phyloP scores from a whole-genome alignment of 2,113 vertebrate genomes.

The Conger conger region DNA sequence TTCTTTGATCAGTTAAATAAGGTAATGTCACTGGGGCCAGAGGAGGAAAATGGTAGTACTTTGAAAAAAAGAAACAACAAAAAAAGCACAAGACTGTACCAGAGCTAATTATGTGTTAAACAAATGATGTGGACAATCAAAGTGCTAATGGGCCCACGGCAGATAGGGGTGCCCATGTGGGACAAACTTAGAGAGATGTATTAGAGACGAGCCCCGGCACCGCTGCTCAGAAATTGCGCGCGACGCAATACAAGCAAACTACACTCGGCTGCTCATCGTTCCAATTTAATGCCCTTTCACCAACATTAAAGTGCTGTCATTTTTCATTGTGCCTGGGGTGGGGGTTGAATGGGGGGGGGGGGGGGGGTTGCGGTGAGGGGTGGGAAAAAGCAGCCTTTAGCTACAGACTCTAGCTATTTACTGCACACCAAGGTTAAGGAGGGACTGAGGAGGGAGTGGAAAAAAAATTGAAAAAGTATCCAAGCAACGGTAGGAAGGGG shows the following conservation, averaged over 20 bases:
- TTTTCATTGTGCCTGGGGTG: conserved; percentile 40
- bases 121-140: conserved; percentile 20
- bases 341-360: neutral
- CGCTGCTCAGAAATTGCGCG: neutral
- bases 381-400: conserved; percentile 9
- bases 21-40: neutral
- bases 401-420: conserved; percentile 18
- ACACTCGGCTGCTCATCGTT: conserved; percentile 56
- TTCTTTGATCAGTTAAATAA: conserved; percentile 13
- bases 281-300: conserved; percentile 63
- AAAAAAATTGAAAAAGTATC: conserved; percentile 16
- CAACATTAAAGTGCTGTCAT: conserved; percentile 62
- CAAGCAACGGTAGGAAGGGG: neutral
- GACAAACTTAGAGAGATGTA: conserved; percentile 26
- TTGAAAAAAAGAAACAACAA: neutral
- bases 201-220: neutral
- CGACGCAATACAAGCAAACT: conserved; percentile 45
- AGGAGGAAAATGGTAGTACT: neutral
- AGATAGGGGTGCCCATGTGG: conserved; percentile 18
- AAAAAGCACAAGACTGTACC: neutral
- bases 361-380: neutral
- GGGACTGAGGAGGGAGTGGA: neutral
- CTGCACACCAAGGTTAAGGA: conserved; percentile 19
- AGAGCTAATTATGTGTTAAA: conserved; percentile 11
- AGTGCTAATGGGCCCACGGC: neutral